phyloP scores from a whole-genome alignment of 2,888 invertebrate genomes.

The Diloba caeruleocephala region DNA sequence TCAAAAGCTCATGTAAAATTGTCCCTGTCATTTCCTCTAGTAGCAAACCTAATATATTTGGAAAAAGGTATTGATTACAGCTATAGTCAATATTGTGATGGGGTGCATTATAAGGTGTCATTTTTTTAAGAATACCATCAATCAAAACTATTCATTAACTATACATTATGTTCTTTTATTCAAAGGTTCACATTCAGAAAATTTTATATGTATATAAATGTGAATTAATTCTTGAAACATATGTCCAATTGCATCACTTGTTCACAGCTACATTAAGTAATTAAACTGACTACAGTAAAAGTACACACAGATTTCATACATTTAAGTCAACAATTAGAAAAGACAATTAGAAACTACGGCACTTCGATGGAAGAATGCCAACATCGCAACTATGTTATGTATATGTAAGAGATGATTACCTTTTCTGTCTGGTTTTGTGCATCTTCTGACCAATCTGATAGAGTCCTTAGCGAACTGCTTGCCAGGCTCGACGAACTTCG shows the following conservation, averaged over 20 bases:
- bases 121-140: no score
- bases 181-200: no score
- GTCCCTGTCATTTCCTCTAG: no score
- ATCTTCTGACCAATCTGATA: conserved; percentile 98
- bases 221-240: conserved; percentile 19
- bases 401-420: conserved; percentile 86
- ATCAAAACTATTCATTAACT: no score
- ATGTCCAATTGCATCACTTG: conserved; percentile 10
- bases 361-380: conserved; percentile 51
- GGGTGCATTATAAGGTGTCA: no score
- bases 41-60: no score
- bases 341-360: conserved; percentile 12
- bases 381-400: conserved; percentile 31
- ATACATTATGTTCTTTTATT: no score
- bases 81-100: no score
- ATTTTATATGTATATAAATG: not conserved
- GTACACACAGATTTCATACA: conserved; percentile 3
- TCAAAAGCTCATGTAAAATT: no score
- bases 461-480: conserved; percentile 99
- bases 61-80: no score
- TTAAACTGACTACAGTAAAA: conserved; percentile 3
- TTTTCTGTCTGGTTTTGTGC: conserved; percentile 99
- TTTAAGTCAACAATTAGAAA: not conserved
- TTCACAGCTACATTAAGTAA: not conserved
- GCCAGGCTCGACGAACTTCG: conserved; percentile 97